These are phyloP conservation scores for Pocillopora grandis DNA, from an alignment of 92 coral and sea anemone genomes.

Conservation along the genomic window DNA sequence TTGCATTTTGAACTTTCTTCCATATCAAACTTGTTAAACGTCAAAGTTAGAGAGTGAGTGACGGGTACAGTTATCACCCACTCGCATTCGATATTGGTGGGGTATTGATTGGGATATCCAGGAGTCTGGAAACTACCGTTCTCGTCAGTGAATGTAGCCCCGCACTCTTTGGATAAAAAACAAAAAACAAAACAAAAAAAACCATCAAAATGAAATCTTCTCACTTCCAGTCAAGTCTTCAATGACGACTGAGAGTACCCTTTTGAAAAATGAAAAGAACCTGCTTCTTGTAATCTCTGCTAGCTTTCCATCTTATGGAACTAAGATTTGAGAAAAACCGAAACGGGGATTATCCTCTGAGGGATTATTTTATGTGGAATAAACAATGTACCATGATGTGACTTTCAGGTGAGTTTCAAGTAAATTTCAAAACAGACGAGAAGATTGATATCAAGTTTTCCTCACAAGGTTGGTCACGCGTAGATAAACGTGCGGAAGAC, in stretches of 20 bases:
- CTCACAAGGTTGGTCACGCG: too few relatives aligned
- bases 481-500: too few relatives aligned
- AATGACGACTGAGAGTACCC: background rate
- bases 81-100: conserved; percentile 66
- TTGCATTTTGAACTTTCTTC: conserved; percentile 73
- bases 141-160: conserved; percentile 59
- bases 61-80: conserved; percentile 75
- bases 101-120: conserved; percentile 65
- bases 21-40: conserved; percentile 62
- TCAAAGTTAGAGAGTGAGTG: conserved; percentile 69
- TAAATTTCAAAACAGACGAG: too few relatives aligned
- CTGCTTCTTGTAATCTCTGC: too few relatives aligned
- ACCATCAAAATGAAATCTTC: background rate
- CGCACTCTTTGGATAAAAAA: conserved; percentile 56
- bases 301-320: too few relatives aligned
- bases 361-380: too few relatives aligned
- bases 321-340: too few relatives aligned
- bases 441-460: too few relatives aligned
- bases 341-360: too few relatives aligned
- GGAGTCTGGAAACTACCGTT: conserved; percentile 66
- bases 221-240: background rate
- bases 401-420: too few relatives aligned
- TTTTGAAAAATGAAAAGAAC: too few relatives aligned
- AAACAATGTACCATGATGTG: too few relatives aligned
- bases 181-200: background rate